phyloP scores from a whole-genome alignment of 2,113 vertebrate species.

The Hippotragus niger region DNA sequence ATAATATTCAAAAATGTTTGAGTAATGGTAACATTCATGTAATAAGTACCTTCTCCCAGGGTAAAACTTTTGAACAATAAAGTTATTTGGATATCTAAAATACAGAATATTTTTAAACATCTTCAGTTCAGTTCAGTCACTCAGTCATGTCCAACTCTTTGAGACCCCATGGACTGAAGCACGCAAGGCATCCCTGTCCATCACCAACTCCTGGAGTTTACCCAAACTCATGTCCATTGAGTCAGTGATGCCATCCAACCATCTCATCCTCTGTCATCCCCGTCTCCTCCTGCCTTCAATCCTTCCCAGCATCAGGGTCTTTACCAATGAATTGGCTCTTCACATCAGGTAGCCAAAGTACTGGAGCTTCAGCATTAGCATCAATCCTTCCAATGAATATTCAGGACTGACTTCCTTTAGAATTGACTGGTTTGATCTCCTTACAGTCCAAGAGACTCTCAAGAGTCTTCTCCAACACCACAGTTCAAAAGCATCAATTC shows the following conservation, averaged over 20 bases:
- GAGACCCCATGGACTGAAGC: background rate
- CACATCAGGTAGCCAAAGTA: background rate
- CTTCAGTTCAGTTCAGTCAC: background rate
- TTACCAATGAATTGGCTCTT: background rate
- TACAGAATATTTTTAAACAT: background rate
- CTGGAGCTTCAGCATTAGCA: background rate
- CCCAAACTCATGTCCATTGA: background rate
- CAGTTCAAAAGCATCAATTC: background rate
- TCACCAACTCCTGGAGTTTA: background rate
- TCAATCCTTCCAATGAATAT: background rate
- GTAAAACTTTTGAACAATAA: conserved; percentile 13
- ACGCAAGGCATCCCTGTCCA: background rate
- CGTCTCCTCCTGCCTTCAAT: background rate
- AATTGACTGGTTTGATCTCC: background rate
- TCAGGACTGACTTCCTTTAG: background rate
- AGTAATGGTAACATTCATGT: background rate
- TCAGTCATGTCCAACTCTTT: background rate
- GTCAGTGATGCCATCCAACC: background rate
- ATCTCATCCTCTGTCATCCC: background rate
- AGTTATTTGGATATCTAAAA: background rate
- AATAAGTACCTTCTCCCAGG: background rate
- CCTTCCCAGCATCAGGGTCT: background rate
- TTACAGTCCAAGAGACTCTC: background rate
- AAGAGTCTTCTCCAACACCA: background rate
- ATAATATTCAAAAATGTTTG: conserved; percentile 34